A percentile compares a stretch with the other conserved stretches of the same genome.
phyloP scores from a whole-genome alignment of 2,888 invertebrate species.

The Ochlodes sylvanus region DNA sequence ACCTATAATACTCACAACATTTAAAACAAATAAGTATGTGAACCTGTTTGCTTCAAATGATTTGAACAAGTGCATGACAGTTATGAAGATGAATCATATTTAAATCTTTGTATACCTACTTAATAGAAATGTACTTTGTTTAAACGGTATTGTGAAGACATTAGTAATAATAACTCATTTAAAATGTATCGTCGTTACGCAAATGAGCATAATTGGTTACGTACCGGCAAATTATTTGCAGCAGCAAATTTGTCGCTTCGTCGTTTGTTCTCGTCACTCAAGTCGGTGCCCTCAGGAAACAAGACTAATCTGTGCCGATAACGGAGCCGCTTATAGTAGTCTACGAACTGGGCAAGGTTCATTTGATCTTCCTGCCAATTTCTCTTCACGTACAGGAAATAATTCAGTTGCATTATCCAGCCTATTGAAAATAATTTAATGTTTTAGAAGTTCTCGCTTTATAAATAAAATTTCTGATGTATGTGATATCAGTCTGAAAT shows the following conservation, averaged over 20 bases:
- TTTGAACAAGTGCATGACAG: not conserved
- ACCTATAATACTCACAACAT: no score
- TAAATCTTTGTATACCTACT: no score
- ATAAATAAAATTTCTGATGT: no score
- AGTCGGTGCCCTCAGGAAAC: constrained; percentile 96
- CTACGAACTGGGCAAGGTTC: constrained; percentile 87
- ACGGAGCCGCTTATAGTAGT: constrained; percentile 88
- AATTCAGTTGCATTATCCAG: constrained; percentile 95
- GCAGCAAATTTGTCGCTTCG: constrained; percentile 90
- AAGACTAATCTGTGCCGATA: constrained; percentile 90
- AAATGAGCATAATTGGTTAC: not conserved
- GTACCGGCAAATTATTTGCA: constrained; percentile 87
- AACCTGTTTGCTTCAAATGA: not conserved
- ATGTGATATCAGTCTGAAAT: no score
- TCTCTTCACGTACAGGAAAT: constrained; percentile 93
- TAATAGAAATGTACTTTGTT: no score
- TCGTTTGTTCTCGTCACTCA: constrained; percentile 87
- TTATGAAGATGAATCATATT: not conserved
- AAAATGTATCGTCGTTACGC: no score
- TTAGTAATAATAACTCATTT: no score
- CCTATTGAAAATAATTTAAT: constrained; percentile 71
- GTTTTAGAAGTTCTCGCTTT: not conserved
- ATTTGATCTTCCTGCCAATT: constrained; percentile 91
- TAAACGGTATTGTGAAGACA: no score
- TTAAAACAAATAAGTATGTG: no score